These are phyloP conservation scores for Camelus bactrianus DNA, from an alignment of 2,113 vertebrate species.

Conservation along the genomic window DNA sequence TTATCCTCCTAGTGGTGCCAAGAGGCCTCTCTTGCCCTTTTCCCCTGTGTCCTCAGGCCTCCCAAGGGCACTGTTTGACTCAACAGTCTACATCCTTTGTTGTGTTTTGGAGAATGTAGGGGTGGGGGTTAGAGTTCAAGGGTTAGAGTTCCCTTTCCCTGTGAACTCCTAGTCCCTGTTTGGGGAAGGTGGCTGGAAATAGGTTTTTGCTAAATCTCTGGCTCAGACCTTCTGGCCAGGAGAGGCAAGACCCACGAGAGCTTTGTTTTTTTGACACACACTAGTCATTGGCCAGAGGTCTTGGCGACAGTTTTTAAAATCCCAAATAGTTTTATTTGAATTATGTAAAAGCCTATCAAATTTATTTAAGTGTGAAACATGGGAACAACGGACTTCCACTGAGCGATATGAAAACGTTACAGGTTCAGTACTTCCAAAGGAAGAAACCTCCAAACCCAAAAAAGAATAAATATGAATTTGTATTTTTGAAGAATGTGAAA, in stretches of 20 bases:
- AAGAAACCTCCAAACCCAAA: slow-evolving; percentile 94
- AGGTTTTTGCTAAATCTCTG: slow-evolving; percentile 24
- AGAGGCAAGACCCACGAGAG: slow-evolving; percentile 55
- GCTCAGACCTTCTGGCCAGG: background rate
- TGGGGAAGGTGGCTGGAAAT: slow-evolving; percentile 47
- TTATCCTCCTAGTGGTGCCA: slow-evolving; percentile 75
- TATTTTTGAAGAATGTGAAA: slow-evolving; percentile 99
- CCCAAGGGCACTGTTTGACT: slow-evolving; percentile 58
- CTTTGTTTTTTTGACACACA: slow-evolving; percentile 33
- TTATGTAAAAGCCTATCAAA: slow-evolving; percentile 84
- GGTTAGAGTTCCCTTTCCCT: slow-evolving; percentile 13
- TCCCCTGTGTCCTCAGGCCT: slow-evolving; percentile 77
- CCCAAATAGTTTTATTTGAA: slow-evolving; percentile 82
- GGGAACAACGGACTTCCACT: slow-evolving; percentile 90
- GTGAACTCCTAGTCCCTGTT: background rate
- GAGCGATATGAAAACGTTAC: slow-evolving; percentile 91
- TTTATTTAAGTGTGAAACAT: slow-evolving; percentile 88
- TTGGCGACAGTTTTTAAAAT: slow-evolving; percentile 80
- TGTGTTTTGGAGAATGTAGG: slow-evolving; percentile 63
- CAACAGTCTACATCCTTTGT: slow-evolving; percentile 57
- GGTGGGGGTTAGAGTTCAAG: slow-evolving; percentile 5
- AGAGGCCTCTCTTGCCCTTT: slow-evolving; percentile 72
- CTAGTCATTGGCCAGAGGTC: slow-evolving; percentile 67
- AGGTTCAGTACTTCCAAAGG: slow-evolving; percentile 95
- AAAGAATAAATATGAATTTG: slow-evolving; percentile 94